These are phyloP conservation scores for Pristionchus entomophagus DNA, from an alignment of 2,888 invertebrate genomes.

Conservation along the genomic window DNA sequence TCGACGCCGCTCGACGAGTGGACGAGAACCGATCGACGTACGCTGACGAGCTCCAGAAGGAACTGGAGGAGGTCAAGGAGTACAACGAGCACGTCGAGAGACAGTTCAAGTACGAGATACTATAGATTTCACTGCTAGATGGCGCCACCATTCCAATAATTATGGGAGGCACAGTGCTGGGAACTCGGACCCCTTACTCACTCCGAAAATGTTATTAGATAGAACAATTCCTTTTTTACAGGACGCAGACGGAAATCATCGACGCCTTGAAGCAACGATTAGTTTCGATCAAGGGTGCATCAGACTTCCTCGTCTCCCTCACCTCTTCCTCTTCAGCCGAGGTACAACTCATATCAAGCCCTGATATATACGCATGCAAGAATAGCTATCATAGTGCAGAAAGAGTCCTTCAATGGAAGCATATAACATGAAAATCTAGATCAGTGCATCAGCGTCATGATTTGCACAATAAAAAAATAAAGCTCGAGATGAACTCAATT, in stretches of 20 bases:
- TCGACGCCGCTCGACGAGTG: slow-evolving; percentile 41
- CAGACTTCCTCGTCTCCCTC: slow-evolving; percentile 44
- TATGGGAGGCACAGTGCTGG: neutral
- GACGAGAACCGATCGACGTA: slow-evolving; percentile 38
- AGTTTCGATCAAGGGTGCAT: slow-evolving; percentile 55
- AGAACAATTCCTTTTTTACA: slow-evolving; percentile 50
- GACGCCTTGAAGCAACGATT: slow-evolving; percentile 69
- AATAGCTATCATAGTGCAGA: too few relatives aligned
- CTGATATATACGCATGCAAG: too few relatives aligned
- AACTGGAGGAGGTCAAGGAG: slow-evolving; percentile 54
- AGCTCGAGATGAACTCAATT: too few relatives aligned
- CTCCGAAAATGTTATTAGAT: neutral
- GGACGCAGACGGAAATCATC: slow-evolving; percentile 71
- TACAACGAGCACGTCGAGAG: slow-evolving; percentile 65
- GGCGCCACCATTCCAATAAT: neutral
- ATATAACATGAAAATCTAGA: too few relatives aligned
- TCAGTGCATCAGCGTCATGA: too few relatives aligned
- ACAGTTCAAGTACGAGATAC: slow-evolving; percentile 56
- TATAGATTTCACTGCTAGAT: neutral
- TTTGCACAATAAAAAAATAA: too few relatives aligned
- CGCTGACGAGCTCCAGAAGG: slow-evolving; percentile 45
- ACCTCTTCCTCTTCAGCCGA: neutral
- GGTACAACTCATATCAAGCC: neutral
- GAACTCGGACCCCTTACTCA: too few relatives aligned
- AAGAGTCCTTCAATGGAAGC: too few relatives aligned